Evolutionary conservation across 2,888 invertebrate species (phyloP), one percentile per base, ranked within the genome.

Genomic region (Diadromus collaris): DNA sequence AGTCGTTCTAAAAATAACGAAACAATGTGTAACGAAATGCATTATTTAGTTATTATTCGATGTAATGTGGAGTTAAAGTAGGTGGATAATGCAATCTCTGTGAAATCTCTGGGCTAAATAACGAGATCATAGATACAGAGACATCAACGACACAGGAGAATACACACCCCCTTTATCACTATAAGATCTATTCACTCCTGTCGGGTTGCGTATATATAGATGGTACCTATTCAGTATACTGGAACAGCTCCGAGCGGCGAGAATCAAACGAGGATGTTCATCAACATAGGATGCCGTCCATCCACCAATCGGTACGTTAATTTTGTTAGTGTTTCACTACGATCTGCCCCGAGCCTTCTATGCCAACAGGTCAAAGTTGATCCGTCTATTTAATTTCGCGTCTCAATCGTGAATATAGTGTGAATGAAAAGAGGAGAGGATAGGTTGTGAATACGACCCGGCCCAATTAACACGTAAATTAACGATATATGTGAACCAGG

Each of bases 241-340:
- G 27, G 46, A 2, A 9, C 29, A 13, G 32, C 4, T n/a, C n/a
- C 27, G 46, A 27, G 19, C 19, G 9, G 27, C 38, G 44, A 34
- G 44, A 44, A 56, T 21, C 34, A 13, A 65, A 9, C 5, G 24
- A 13, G 54, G 54, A 51, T 51, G 51, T 27, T 54, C 54, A 54
- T 54, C 54, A 51, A 51, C 27, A 13, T 6, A 24, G 51, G 51
- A 24, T 10, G 9, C 54, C 24, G 13, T 4, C 54, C 13, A 34
- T 38, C 32, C 24, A 69, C 58, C 64, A 76, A 70, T 76, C 54
- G 56, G 38, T 19, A 24, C 58, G 44, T n/a, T 56, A 27, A 64
- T 69, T 69, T 56, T 34, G 16, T 70, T 58, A 76, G 63, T 56
- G 46, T 64, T 44, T 34, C 64, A 7, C n/a, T 38, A 10, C 16